A percentile compares a stretch with the other conserved stretches of the same genome.
Evolutionary conservation across 2,888 invertebrate genomes (phyloP).

Genomic region (Chirona hameri): DNA sequence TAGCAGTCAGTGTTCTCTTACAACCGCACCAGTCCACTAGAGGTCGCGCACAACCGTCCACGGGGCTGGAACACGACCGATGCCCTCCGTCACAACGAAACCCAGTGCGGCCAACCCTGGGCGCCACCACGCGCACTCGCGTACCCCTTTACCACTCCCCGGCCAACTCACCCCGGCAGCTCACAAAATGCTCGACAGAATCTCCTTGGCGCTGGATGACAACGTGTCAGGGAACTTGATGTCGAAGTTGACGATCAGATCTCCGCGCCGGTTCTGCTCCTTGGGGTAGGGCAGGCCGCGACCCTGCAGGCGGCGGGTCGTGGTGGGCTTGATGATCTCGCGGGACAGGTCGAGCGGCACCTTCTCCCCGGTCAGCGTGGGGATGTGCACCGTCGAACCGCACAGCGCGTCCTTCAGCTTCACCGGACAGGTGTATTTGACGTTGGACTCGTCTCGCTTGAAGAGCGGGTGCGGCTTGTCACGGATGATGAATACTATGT

Average conservation of each 20-base stretch:
- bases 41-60: too few species aligned
- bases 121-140: too few species aligned
- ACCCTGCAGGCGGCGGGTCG: constrained; percentile 81
- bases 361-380: constrained; percentile 79
- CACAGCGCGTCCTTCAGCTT: constrained; percentile 74
- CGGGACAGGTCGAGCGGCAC: constrained; percentile 71
- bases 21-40: too few species aligned
- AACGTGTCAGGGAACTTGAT: constrained; percentile 87
- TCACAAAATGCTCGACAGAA: constrained; percentile 52
- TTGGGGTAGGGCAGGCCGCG: constrained; percentile 91
- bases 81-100: too few species aligned
- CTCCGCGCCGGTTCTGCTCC: constrained; percentile 83
- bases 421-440: constrained; percentile 59
- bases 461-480: constrained; percentile 53
- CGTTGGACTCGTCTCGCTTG: constrained; percentile 62
- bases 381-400: constrained; percentile 80
- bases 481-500: constrained; percentile 43
- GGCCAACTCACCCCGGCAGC: background rate
- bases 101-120: too few species aligned
- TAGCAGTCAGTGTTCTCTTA: too few species aligned
- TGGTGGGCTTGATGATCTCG: constrained; percentile 83
- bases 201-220: constrained; percentile 73
- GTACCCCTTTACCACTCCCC: too few species aligned
- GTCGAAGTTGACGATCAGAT: constrained; percentile 88
- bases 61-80: too few species aligned